phyloP scores from a whole-genome alignment of 92 coral and sea anemone species.

The Palythoa grandiflora region DNA sequence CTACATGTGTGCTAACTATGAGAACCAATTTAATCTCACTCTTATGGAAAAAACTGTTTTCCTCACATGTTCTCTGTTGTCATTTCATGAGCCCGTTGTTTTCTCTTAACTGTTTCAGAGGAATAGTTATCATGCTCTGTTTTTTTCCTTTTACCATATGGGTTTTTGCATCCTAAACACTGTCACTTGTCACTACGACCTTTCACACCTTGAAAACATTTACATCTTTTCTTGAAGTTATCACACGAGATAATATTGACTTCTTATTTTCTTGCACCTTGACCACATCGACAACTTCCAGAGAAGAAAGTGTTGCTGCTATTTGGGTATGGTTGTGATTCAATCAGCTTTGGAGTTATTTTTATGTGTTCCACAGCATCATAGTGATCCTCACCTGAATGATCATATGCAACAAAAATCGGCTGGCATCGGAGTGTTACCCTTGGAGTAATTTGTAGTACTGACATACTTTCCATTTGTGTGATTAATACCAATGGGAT shows the following conservation, averaged over 20 bases:
- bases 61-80: too few relatives aligned
- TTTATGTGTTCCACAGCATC: slow-evolving; percentile 56
- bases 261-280: slow-evolving; percentile 65
- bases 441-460: slow-evolving; percentile 66
- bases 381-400: slow-evolving; percentile 67
- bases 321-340: neutral
- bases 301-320: neutral
- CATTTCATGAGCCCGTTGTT: neutral
- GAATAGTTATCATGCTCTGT: neutral
- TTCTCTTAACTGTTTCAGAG: neutral
- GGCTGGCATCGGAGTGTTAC: slow-evolving; percentile 53
- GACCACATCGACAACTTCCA: slow-evolving; percentile 61
- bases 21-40: too few relatives aligned
- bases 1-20: neutral
- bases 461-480: slow-evolving; percentile 66
- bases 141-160: slow-evolving; percentile 36
- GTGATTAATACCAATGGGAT: slow-evolving; percentile 65
- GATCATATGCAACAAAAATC: slow-evolving; percentile 70
- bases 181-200: slow-evolving; percentile 54
- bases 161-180: slow-evolving; percentile 58
- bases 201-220: slow-evolving; percentile 65
- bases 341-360: neutral
- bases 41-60: too few relatives aligned
- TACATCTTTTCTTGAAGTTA: slow-evolving; percentile 61
- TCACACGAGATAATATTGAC: slow-evolving; percentile 50